Conservation (phyloP, 2,113 vertebrate genomes). For the Acrocephalus kingi region DNA sequence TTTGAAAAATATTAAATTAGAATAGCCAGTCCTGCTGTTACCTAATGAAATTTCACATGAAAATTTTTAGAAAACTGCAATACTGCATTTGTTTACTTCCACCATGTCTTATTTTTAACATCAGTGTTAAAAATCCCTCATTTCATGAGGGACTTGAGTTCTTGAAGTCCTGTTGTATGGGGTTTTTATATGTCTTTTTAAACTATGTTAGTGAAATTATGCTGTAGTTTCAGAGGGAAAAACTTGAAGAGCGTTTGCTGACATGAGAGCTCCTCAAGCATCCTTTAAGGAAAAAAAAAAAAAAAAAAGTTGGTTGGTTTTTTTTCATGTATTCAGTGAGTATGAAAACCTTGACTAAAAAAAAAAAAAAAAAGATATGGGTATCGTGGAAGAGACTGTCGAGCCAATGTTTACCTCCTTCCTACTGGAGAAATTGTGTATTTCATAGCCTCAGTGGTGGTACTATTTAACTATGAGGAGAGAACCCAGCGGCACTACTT, state of each 20-base stretch:
- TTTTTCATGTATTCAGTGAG: not conserved
- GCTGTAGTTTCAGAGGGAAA: not conserved
- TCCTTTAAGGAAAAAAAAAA: not conserved
- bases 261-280: not conserved
- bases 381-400: constrained; percentile 93
- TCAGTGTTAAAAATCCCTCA: not conserved
- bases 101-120: not conserved
- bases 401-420: constrained; percentile 94
- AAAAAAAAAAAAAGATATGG: constrained; percentile 84
- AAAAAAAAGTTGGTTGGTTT: not conserved
- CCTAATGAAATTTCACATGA: not conserved
- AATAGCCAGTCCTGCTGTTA: not conserved
- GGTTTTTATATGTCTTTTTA: not conserved
- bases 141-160: not conserved
- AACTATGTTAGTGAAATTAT: not conserved
- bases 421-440: constrained; percentile 96
- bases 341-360: constrained; percentile 73
- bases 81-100: not conserved
- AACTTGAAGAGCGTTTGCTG: not conserved
- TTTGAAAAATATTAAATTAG: not conserved
- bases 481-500: constrained; percentile 93
- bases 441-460: constrained; percentile 94
- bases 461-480: constrained; percentile 94
- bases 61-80: not conserved
- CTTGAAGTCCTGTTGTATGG: not conserved